Evolutionary conservation across 2,797 vertebrate species (phyloP).

Genomic region (Crypturellus tataupa): DNA sequence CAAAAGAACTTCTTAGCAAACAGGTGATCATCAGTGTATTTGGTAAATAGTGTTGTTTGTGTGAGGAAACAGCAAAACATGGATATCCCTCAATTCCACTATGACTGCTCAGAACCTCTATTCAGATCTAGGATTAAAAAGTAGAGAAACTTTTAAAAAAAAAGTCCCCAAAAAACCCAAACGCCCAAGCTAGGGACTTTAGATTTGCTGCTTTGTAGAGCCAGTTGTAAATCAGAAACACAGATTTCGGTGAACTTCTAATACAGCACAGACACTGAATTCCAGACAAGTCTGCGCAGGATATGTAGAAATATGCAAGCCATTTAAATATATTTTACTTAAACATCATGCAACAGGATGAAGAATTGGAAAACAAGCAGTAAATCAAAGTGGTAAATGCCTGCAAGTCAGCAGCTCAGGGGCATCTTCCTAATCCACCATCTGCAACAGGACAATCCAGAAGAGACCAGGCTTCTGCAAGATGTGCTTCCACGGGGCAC

Average conservation of each 20-base stretch:
- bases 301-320: neutral
- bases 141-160: neutral
- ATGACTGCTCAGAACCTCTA: neutral
- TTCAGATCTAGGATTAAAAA: neutral
- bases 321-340: neutral
- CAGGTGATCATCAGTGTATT: neutral
- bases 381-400: neutral
- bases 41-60: fast-evolving
- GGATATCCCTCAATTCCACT: neutral
- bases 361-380: neutral
- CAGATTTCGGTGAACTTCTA: neutral
- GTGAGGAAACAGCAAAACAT: neutral
- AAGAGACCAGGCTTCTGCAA: neutral
- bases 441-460: neutral
- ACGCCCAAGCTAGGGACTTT: neutral
- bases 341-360: fast-evolving
- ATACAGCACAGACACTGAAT: neutral
- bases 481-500: neutral
- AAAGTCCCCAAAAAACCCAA: neutral
- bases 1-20: neutral
- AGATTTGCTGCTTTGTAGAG: neutral
- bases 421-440: neutral
- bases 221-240: neutral
- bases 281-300: neutral
- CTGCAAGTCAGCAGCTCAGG: neutral